A percentile compares a stretch with the other conserved stretches of the same genome.
Evolutionary conservation across 2,888 invertebrate species (phyloP).

Genomic region (Eilema sororculum): DNA sequence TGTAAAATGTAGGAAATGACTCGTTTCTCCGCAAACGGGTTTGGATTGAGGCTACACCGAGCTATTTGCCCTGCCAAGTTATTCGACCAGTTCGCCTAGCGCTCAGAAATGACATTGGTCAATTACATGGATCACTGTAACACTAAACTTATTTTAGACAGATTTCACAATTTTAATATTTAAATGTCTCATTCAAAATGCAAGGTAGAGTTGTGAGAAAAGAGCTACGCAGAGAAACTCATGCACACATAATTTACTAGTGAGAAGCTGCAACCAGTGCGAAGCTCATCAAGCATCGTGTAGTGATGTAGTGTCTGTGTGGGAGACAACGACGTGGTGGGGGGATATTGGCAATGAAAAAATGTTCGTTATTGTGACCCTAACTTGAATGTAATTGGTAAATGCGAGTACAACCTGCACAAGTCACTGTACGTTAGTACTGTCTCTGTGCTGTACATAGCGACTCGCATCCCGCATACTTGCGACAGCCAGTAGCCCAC

Average conservation of each 20-base stretch:
- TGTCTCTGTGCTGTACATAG: neutral
- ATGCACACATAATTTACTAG: neutral
- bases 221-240: neutral
- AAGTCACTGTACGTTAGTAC: too few relatives aligned
- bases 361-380: neutral
- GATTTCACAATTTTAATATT: neutral
- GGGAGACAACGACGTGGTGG: neutral
- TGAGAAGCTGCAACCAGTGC: neutral
- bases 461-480: neutral
- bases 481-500: neutral
- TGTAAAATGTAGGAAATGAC: neutral
- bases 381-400: neutral
- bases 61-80: neutral
- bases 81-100: neutral
- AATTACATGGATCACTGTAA: neutral
- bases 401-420: too few relatives aligned
- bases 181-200: too few relatives aligned
- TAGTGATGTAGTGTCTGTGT: neutral
- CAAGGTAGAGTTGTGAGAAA: too few relatives aligned
- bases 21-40: neutral
- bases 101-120: neutral
- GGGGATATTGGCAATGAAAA: neutral
- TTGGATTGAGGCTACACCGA: neutral
- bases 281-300: neutral
- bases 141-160: neutral